phyloP scores from a whole-genome alignment of 2,113 vertebrate genomes.

The Sceloporus undulatus region DNA sequence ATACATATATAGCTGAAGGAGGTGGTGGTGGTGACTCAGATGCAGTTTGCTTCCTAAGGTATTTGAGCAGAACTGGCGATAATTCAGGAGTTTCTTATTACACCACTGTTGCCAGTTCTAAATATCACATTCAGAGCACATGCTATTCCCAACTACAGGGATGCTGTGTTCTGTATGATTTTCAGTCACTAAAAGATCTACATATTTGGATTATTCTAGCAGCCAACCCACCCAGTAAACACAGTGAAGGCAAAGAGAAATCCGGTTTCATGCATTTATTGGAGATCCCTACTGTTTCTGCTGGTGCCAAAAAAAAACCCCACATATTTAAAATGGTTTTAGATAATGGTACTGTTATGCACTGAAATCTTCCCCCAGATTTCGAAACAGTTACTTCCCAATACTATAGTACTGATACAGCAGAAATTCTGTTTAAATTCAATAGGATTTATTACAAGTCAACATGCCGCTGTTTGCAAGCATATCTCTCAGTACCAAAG shows the following conservation, averaged over 20 bases:
- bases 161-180: background rate
- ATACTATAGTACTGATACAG: background rate
- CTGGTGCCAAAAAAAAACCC: background rate
- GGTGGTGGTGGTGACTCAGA: conserved; percentile 40
- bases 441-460: background rate
- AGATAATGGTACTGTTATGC: background rate
- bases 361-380: background rate
- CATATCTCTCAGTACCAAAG: background rate
- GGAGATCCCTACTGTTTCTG: background rate
- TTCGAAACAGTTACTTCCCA: background rate
- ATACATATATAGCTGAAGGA: conserved; percentile 18
- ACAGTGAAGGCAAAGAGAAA: background rate
- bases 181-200: background rate
- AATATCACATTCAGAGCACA: background rate
- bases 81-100: conserved; percentile 8
- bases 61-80: conserved; percentile 27
- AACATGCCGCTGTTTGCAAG: background rate
- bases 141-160: conserved; percentile 26
- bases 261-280: background rate
- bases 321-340: too few relatives aligned
- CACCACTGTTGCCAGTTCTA: conserved; percentile 16
- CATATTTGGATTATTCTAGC: background rate
- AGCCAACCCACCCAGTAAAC: background rate
- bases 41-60: conserved; percentile 13
- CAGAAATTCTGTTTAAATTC: background rate